These are phyloP conservation scores for Morinoia aosen DNA, from an alignment of 2,888 invertebrate species.

Conservation along the genomic window DNA sequence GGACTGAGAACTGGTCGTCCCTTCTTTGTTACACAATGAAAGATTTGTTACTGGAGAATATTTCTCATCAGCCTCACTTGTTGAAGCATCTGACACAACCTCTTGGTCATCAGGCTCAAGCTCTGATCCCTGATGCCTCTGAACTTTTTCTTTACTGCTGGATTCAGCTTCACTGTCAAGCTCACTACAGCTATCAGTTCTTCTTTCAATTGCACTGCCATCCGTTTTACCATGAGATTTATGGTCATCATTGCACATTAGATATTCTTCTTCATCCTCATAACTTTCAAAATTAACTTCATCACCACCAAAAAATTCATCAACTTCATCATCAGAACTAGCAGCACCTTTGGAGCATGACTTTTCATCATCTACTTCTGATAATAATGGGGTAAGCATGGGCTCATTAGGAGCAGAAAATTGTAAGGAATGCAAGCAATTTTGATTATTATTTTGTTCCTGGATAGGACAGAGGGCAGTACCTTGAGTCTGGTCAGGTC, in stretches of 20 bases:
- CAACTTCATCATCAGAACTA: constrained; percentile 5
- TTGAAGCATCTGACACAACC: constrained; percentile 15
- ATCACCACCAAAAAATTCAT: background rate
- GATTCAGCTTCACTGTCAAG: background rate
- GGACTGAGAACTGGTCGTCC: background rate
- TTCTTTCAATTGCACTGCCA: background rate
- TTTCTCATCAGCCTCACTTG: background rate
- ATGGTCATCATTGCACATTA: constrained; percentile 5
- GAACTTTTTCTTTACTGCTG: background rate
- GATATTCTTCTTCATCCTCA: background rate
- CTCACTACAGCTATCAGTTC: background rate
- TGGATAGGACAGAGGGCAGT: background rate
- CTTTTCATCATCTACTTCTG: constrained; percentile 15
- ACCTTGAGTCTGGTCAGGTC: background rate
- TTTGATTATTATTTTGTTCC: background rate
- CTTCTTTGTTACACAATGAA: background rate
- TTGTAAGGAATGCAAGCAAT: background rate
- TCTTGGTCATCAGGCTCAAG: background rate
- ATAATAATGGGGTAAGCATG: background rate
- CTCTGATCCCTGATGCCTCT: background rate
- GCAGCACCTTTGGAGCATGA: background rate
- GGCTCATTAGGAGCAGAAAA: background rate
- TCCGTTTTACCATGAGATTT: background rate
- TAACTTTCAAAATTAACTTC: background rate
- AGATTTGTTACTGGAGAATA: constrained; percentile 29